Evolutionary conservation across 2,888 invertebrate genomes (phyloP).

Genomic region (Heliconius charithonia): DNA sequence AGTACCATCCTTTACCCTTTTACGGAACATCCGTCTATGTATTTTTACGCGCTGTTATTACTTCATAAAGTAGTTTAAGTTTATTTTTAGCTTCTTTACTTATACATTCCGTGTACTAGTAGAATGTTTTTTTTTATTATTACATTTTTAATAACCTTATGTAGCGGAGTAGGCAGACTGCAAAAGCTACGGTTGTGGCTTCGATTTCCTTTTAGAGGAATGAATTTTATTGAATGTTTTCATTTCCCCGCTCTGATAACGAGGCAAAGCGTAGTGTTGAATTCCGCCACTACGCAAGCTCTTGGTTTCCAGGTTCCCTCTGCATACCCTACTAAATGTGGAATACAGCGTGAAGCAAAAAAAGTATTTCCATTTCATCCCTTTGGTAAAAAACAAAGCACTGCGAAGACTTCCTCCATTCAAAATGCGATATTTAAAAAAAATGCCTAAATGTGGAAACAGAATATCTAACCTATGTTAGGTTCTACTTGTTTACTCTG

Average conservation of each 20-base stretch:
- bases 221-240: not conserved
- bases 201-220: not conserved
- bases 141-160: no score
- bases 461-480: no score
- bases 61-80: not conserved
- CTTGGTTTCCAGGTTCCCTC: not conserved
- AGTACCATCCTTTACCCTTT: slow-evolving; percentile 21
- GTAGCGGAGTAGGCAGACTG: no score
- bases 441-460: no score
- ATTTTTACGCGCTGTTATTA: slow-evolving; percentile 11
- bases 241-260: not conserved
- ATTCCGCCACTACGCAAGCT: not conserved
- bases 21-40: slow-evolving; percentile 12
- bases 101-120: not conserved
- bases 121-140: not conserved
- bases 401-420: no score
- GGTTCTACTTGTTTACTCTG: no score
- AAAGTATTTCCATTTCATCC: not conserved
- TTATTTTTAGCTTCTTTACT: not conserved
- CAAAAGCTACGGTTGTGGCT: not conserved
- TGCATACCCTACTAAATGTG: not conserved
- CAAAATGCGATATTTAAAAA: no score
- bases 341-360: not conserved
- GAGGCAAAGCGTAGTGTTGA: not conserved
- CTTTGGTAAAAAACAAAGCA: not conserved